A percentile compares a stretch with the other conserved stretches of the same genome.
phyloP scores from a whole-genome alignment of 2,113 vertebrate genomes.

The Gymnobelideus leadbeateri region DNA sequence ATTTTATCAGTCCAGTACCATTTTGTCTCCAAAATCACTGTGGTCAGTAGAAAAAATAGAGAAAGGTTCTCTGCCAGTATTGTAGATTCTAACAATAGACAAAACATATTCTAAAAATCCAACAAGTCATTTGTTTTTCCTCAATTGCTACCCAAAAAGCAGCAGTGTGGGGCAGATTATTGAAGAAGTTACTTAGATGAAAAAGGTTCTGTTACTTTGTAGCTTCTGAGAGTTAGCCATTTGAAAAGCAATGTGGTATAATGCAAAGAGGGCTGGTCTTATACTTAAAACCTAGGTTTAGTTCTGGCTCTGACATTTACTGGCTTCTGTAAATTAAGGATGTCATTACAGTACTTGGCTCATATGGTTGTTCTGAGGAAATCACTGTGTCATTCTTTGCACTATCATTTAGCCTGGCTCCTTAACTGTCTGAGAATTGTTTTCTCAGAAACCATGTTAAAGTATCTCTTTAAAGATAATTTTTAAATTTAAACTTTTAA shows the following conservation, averaged over 20 bases:
- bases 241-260: not conserved
- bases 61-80: not conserved
- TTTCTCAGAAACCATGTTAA: conserved; percentile 22
- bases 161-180: not conserved
- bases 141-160: not conserved
- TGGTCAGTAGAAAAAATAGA: not conserved
- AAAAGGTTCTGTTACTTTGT: not conserved
- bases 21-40: not conserved
- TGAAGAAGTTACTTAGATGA: not conserved
- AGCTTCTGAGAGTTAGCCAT: not conserved
- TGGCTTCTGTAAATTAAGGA: not conserved
- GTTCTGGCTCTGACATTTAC: not conserved
- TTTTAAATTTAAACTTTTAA: not conserved
- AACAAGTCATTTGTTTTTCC: not conserved
- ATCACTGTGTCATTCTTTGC: not conserved
- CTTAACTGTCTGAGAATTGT: not conserved
- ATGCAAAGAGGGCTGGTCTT: not conserved
- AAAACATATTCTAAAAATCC: not conserved
- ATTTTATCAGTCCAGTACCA: conserved; percentile 7
- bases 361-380: not conserved
- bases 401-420: not conserved
- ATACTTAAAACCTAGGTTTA: not conserved
- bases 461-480: not conserved
- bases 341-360: not conserved
- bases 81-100: not conserved